These are phyloP conservation scores for Azemiops feae DNA, from an alignment of 2,113 vertebrate species.

Conservation along the genomic window DNA sequence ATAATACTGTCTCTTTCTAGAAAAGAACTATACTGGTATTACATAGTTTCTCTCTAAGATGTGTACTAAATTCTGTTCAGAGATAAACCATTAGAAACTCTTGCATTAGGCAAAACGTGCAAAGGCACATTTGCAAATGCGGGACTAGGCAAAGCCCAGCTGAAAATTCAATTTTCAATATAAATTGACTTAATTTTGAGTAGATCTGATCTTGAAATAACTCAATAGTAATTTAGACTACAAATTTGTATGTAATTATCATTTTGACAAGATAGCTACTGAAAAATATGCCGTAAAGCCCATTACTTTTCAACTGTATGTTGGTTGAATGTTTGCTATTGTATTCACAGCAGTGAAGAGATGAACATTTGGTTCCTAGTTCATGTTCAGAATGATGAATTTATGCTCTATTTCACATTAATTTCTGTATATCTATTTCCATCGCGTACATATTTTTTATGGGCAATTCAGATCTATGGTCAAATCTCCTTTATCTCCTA, in stretches of 20 bases:
- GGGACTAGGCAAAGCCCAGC: neutral
- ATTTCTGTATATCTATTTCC: neutral
- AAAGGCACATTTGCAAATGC: neutral
- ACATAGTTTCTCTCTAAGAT: neutral
- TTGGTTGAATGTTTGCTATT: neutral
- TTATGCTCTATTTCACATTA: neutral
- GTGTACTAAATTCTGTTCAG: neutral
- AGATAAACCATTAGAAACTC: neutral
- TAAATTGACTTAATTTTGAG: neutral
- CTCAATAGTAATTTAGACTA: neutral
- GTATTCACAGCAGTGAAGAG: neutral
- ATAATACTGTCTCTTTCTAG: neutral
- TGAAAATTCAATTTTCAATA: neutral
- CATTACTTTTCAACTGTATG: neutral
- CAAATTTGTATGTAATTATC: neutral
- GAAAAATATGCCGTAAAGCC: neutral
- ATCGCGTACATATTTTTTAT: neutral
- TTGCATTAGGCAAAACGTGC: neutral
- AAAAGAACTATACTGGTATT: neutral
- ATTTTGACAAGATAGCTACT: neutral
- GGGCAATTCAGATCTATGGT: conserved; percentile 41
- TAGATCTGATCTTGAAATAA: neutral
- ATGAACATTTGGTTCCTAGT: neutral
- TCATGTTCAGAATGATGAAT: neutral
- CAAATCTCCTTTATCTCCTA: conserved; percentile 49